Percentiles rank a stretch among this genome's conserved stretches.
Evolutionary conservation across 2,888 invertebrate species (phyloP).

Genomic region (Apodemia mormo): DNA sequence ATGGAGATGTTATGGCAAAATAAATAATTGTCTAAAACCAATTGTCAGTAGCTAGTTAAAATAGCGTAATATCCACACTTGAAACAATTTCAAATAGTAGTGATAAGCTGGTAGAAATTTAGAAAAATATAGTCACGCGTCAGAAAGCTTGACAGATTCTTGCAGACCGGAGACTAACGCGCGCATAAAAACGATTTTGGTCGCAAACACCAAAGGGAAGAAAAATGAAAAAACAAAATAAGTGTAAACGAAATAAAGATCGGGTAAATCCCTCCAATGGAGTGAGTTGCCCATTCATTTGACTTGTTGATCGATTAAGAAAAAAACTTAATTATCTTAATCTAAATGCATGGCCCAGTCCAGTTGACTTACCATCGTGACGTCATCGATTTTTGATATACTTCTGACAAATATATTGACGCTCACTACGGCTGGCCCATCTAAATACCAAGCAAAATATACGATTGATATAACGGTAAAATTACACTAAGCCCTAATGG

Average conservation of each 20-base stretch:
- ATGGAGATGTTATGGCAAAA: constrained; percentile 24
- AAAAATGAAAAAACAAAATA: constrained; percentile 53
- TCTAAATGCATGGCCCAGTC: constrained; percentile 66
- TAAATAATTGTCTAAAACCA: constrained; percentile 21
- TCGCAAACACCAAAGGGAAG: constrained; percentile 76
- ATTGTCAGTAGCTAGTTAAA: constrained; percentile 18
- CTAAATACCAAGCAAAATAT: constrained; percentile 83
- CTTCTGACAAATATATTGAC: constrained; percentile 99
- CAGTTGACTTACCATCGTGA: constrained; percentile 96
- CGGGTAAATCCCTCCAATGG: constrained; percentile 72
- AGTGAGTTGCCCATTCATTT: constrained; percentile 79
- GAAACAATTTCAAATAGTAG: constrained; percentile 12
- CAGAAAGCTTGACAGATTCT: constrained; percentile 20
- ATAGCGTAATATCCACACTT: constrained; percentile 15
- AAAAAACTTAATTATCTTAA: constrained; percentile 54
- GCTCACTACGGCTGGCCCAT: constrained; percentile 97
- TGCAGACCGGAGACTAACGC: constrained; percentile 36
- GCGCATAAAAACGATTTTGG: constrained; percentile 80
- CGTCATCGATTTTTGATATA: constrained; percentile 99
- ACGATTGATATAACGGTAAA: constrained; percentile 58
- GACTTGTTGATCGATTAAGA: constrained; percentile 63
- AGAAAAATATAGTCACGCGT: constrained; percentile 17
- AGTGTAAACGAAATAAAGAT: constrained; percentile 49
- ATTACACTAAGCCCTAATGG: constrained; percentile 60
- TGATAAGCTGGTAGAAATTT: constrained; percentile 13